These are phyloP conservation scores for Matsumyia berberina DNA, from an alignment of 2,888 invertebrate species.

Conservation along the genomic window DNA sequence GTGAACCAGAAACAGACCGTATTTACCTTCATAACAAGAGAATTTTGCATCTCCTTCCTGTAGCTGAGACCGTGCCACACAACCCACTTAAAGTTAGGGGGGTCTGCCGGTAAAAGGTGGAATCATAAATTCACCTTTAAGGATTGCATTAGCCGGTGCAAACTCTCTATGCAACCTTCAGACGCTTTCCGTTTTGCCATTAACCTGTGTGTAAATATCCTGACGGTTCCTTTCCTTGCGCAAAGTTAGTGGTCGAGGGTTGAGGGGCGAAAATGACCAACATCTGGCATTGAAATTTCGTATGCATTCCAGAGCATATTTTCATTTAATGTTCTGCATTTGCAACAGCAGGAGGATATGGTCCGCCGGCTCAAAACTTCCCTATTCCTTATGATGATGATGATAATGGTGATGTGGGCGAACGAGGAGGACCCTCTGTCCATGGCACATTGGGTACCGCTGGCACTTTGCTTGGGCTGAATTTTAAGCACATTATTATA, in stretches of 20 bases:
- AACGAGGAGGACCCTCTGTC: not conserved
- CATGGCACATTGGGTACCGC: conserved; percentile 8
- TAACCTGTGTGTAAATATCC: conserved; percentile 42
- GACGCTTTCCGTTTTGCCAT: conserved; percentile 36
- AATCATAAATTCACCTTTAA: conserved; percentile 65
- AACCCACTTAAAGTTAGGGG: conserved; percentile 24
- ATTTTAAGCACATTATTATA: conserved; percentile 66
- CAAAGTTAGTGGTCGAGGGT: not conserved
- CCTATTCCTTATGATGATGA: conserved; percentile 13
- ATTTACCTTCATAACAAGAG: conserved; percentile 58
- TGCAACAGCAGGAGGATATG: conserved; percentile 59
- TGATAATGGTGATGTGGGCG: conserved; percentile 24
- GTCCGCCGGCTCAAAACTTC: conserved; percentile 9
- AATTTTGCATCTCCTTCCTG: conserved; percentile 71
- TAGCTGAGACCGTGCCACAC: conserved; percentile 30
- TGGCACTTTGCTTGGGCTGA: conserved; percentile 48
- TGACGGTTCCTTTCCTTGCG: conserved; percentile 1
- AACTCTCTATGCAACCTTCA: conserved; percentile 51
- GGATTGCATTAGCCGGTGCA: conserved; percentile 49
- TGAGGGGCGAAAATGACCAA: conserved; percentile 64
- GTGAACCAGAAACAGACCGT: conserved; percentile 43
- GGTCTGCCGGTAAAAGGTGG: conserved; percentile 23
- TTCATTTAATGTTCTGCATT: conserved; percentile 69
- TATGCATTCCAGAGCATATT: conserved; percentile 71
- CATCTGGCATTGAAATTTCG: conserved; percentile 66